Base-by-base conservation (phyloP, 2,113 vertebrate genomes). In the human (Homo sapiens) region DNA sequence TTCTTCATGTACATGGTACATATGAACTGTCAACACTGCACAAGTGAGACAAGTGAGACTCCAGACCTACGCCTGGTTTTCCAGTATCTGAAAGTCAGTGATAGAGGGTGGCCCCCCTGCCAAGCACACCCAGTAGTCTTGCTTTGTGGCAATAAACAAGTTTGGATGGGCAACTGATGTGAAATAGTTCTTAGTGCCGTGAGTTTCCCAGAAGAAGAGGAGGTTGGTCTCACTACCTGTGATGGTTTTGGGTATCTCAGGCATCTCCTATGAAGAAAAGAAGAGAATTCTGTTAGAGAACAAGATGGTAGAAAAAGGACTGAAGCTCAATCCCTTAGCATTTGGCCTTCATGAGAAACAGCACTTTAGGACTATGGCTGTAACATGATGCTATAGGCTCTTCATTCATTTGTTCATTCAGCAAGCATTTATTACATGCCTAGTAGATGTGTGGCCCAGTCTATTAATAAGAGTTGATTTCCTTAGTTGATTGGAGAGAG, bases 1-100 rank as follows among this genome's bases (percentile, higher is more conserved):
- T 87, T 50, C 70, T 93, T 93, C 81, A 72, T 98, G 96, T 98
- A 97, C 96, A 87, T 14, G 61, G 98, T 98, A 98, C 95, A 97
- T 94, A 96, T 38, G 2, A 92, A 93, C 23, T 52, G 80, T 72
- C 35, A 84, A 8, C 85, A 82, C 87, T 90, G 83, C n/a, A 66
- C 66, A 59, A n/a, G n/a, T 80, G 17, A 73, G 61, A 38, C 38
- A 38, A 38, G 38, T 38, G 18, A 30, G 55, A 32, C 10, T 76
- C 35, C 50, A 64, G 38, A 40, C 22, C 64, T 27, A 76, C 78
- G 68, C 4, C 30, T 90, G 13, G 30, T 5, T 48, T 27, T 89
- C 94, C 1, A 73, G 1, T 22, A 93, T 80, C 50, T 72, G 13
- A 57, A 98, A 97, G 30, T 97, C 92, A 55, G 45, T 97, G 50